These are phyloP conservation scores for Trichopria drosophilae DNA, from an alignment of 2,888 invertebrate species.

Conservation along the genomic window DNA sequence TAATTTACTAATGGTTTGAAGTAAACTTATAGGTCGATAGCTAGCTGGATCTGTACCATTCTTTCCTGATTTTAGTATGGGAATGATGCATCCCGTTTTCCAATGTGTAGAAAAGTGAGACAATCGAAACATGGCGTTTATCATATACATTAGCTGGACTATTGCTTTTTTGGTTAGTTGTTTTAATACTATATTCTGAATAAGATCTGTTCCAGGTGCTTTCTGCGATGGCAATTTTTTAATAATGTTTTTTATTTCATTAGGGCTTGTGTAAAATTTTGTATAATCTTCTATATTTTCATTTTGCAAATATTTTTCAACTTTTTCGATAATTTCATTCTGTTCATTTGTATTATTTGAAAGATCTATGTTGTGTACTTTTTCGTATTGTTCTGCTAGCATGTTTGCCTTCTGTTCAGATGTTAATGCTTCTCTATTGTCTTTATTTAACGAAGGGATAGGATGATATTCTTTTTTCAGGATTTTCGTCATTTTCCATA, in stretches of 20 bases:
- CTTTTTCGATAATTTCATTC: slow-evolving; percentile 16
- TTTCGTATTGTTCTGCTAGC: too few relatives aligned
- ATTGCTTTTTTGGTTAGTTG: slow-evolving; percentile 22
- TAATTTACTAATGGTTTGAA: slow-evolving; percentile 28
- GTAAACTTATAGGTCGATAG: slow-evolving; percentile 34
- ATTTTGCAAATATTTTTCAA: too few relatives aligned
- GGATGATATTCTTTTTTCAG: too few relatives aligned
- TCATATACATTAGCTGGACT: slow-evolving; percentile 25
- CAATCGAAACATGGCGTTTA: slow-evolving; percentile 21
- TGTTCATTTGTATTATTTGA: slow-evolving; percentile 27
- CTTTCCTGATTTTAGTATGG: slow-evolving; percentile 30
- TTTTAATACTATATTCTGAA: slow-evolving; percentile 31
- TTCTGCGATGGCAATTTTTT: slow-evolving; percentile 10
- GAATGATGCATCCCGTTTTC: slow-evolving; percentile 28
- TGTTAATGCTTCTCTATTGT: too few relatives aligned
- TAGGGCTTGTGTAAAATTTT: slow-evolving; percentile 10
- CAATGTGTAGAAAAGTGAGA: slow-evolving; percentile 26
- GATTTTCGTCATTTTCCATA: too few relatives aligned
- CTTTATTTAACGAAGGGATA: too few relatives aligned
- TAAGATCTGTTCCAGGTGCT: slow-evolving; percentile 28
- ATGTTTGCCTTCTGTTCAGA: too few relatives aligned
- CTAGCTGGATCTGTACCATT: slow-evolving; percentile 18
- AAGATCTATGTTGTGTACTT: slow-evolving; percentile 28
- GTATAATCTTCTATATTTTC: slow-evolving; percentile 7
- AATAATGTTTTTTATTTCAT: slow-evolving; percentile 15